Evolutionary conservation across 2,888 invertebrate species (phyloP), one percentile per base, ranked within the genome.

Genomic region (Unio pictorum): DNA sequence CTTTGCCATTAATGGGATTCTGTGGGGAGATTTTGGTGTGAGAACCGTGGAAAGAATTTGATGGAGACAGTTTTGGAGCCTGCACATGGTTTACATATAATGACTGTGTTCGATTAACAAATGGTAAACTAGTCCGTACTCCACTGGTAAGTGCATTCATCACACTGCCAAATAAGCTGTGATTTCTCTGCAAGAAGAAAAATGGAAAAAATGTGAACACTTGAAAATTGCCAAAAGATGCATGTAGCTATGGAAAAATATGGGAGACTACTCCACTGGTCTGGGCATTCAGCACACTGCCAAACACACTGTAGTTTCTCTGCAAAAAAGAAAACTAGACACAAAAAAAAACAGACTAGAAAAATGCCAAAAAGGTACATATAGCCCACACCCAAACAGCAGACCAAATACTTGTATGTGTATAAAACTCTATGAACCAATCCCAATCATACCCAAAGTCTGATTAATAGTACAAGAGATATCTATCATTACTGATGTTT

Each of bases 241-340:
- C 58, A 28, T 23, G 59, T n/a, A 23, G n/a, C 58, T 58, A 8
- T 23, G 23, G 23, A 23, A 58, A 58, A 20, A 34, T 84, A 83
- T 60, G 85, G 85, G 62, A 85, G 72, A 34, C 81, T 80, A 81
- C 80, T 56, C 82, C 78, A 59, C 84, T 84, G 0, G 81, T 81
- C 26, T 85, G 78, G 45, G 88, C 88, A 64, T 83, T 88, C 81
- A 89, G 85, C 64, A 98, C 96, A 85, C 95, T 96, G 68, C 98
- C 98, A 88, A 98, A 98, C 66, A 98, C 92, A 64, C 96, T 96
- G 90, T 98, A 98, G 90, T 98, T 97, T 89, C 98, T 94, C 97
- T 98, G 92, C 55, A 79, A 81, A 64, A 66, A 66, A 26, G 60
- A 67, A 67, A 64, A 34, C 7, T 34, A 34, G 34, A 34, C 34